Conservation (phyloP, 2,888 invertebrate species). For the Trichogramma evanescens region DNA sequence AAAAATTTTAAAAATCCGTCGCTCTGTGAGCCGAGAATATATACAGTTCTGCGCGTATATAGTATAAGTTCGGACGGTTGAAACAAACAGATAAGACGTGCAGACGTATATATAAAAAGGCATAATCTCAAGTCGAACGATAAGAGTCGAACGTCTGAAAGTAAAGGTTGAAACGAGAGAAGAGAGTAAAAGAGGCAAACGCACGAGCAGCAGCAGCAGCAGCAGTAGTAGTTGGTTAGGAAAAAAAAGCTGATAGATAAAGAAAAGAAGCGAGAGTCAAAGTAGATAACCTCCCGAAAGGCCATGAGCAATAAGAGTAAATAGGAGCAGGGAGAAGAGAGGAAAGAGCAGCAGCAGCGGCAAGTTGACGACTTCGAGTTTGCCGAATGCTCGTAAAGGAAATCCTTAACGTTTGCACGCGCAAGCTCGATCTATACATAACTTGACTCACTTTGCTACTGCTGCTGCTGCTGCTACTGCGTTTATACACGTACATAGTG, state of each 20-base stretch:
- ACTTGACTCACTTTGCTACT: too few species aligned
- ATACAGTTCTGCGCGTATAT: too few species aligned
- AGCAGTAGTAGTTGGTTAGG: neutral
- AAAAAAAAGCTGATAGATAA: slow-evolving; percentile 1
- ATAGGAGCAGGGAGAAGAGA: slow-evolving; percentile 6
- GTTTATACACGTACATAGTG: too few species aligned
- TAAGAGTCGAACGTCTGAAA: neutral
- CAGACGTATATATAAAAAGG: neutral
- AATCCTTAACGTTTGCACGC: slow-evolving; percentile 22
- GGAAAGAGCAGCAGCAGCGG: neutral
- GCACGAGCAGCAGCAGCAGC: neutral
- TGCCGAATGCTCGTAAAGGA: slow-evolving; percentile 25
- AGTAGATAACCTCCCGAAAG: slow-evolving; percentile 10
- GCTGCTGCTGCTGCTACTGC: too few species aligned
- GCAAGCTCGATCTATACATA: neutral
- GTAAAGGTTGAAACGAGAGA: neutral
- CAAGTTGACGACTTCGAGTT: slow-evolving; percentile 27
- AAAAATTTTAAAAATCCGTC: too few species aligned
- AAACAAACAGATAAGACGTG: too few species aligned
- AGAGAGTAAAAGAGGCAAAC: neutral
- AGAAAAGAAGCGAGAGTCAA: slow-evolving; percentile 10
- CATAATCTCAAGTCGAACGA: neutral
- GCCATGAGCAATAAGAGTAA: slow-evolving; percentile 21
- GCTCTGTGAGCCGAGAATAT: too few species aligned
- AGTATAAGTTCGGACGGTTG: too few species aligned